Evolutionary conservation across 1,140 invertebrate genomes (phyloP), one percentile per base, ranked within the genome.

Genomic region (Lepidurus couesii): DNA sequence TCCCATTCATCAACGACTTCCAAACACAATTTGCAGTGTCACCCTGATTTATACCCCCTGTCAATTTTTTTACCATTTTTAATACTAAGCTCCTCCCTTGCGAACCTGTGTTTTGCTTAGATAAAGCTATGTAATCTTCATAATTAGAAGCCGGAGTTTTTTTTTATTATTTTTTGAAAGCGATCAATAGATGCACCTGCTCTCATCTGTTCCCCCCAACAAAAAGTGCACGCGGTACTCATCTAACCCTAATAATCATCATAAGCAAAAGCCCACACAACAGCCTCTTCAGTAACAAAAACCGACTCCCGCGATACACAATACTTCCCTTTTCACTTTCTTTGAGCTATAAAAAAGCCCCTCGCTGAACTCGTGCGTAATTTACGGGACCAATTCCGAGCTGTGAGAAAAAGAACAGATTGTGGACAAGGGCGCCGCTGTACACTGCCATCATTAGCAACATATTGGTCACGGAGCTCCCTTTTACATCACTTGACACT

Each of bases 321-420:
- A 21, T 65, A 65, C 53, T 65, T 65, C 53, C 53, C 53, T 65
- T 65, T 65, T 65, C 53, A 65, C 53, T 65, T 65, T 65, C 53
- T 65, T 65, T 65, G 53, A 65, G 53, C 53, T 21, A 65, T 65
- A 65, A 65, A 65, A 47, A 65, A 65, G 53, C 53, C 53, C 53
- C 53, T 65, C 53, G 53, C 21, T 65, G 10, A 65, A 65, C 53
- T 65, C 53, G 53, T 65, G 53, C 53, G 53, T 65, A 65, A 65
- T 65, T 65, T 65, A 65, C 16, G 53, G 53, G 53, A 21, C 53
- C 53, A 21, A 65, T 65, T 65, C 53, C 21, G 53, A 21, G 21
- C 53, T 65, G 53, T 65, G 53, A 65, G 53, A 65, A 65, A 65
- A 65, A 65, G 53, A 65, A 13, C 53, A 65, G 53, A 65, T 65